phyloP scores from a whole-genome alignment of 2,113 vertebrate species.

The Trematomus loennbergii region DNA sequence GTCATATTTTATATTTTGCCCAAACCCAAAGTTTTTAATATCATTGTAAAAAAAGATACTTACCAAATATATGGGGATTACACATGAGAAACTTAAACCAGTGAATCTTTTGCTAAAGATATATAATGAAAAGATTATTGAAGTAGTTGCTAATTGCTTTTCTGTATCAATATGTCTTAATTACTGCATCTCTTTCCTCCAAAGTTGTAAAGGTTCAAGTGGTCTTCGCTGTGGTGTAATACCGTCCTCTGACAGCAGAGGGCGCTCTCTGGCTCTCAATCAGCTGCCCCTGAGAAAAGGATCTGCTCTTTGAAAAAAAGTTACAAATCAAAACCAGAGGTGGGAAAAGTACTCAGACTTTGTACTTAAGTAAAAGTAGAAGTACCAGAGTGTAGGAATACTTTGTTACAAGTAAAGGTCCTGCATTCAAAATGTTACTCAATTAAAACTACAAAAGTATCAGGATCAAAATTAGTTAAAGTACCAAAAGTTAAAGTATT shows the following conservation, averaged over 20 bases:
- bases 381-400: too few relatives aligned
- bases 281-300: not conserved
- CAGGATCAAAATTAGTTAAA: too few relatives aligned
- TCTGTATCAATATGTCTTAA: not conserved
- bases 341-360: too few relatives aligned
- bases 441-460: too few relatives aligned
- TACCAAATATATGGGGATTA: too few relatives aligned
- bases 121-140: not conserved
- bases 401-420: too few relatives aligned
- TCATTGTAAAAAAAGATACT: too few relatives aligned
- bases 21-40: not conserved
- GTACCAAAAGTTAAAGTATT: too few relatives aligned
- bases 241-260: conserved; percentile 31
- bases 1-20: not conserved
- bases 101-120: not conserved
- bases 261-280: conserved; percentile 22
- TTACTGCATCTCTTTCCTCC: not conserved
- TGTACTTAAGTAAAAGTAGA: too few relatives aligned
- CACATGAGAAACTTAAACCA: not conserved
- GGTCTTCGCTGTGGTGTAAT: not conserved
- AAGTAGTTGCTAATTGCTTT: not conserved
- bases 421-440: too few relatives aligned
- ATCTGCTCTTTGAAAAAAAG: not conserved
- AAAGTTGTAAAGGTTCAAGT: accelerated
- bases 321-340: not conserved